Evolutionary conservation across 2,888 invertebrate genomes (phyloP).

Genomic region (Nomada fabriciana): DNA sequence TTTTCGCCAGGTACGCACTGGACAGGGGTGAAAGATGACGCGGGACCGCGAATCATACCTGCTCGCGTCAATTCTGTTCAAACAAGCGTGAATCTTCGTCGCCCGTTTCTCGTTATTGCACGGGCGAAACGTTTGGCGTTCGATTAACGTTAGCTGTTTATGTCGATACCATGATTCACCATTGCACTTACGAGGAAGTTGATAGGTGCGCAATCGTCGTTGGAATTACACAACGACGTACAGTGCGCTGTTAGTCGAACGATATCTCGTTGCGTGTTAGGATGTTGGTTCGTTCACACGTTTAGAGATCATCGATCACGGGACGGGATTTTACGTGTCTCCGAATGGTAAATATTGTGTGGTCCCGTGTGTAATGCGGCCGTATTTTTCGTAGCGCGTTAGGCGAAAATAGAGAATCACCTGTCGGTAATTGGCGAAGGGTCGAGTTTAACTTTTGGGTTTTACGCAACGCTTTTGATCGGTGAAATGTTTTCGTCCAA

Average conservation of each 20-base stretch:
- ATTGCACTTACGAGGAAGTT: slow-evolving; percentile 3
- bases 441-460: no score
- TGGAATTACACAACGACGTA: slow-evolving; percentile 7
- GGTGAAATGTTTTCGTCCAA: no score
- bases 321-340: not conserved
- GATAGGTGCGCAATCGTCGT: not conserved
- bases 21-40: slow-evolving; percentile 8
- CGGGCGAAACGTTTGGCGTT: slow-evolving; percentile 10
- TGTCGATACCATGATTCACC: slow-evolving; percentile 1
- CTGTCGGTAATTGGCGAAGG: no score
- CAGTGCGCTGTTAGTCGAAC: not conserved
- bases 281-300: not conserved
- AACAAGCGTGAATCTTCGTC: not conserved
- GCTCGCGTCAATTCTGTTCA: slow-evolving; percentile 19
- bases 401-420: no score
- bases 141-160: slow-evolving; percentile 13
- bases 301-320: not conserved
- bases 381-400: no score
- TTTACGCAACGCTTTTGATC: no score
- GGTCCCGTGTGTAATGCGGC: no score
- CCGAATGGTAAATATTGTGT: not conserved
- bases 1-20: not conserved
- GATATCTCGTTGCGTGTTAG: not conserved
- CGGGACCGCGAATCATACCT: not conserved
- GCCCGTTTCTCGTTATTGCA: not conserved